Evolutionary conservation across 2,888 invertebrate species (phyloP).

Genomic region (Sturmia bella): DNA sequence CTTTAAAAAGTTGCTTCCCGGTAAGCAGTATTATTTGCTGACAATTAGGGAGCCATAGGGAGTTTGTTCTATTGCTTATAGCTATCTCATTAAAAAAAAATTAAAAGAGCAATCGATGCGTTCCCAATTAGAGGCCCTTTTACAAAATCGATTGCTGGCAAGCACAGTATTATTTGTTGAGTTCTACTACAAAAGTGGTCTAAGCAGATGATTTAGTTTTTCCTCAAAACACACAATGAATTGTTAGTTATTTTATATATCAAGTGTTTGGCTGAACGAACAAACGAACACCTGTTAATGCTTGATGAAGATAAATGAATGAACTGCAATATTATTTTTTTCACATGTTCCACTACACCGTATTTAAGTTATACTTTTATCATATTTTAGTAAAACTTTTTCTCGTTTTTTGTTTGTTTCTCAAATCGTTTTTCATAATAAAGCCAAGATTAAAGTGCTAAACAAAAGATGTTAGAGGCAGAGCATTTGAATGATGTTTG

Average conservation of each 20-base stretch:
- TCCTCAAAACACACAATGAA: too few species aligned
- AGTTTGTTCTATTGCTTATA: too few species aligned
- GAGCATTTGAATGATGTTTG: constrained; percentile 30
- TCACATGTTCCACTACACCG: constrained; percentile 33
- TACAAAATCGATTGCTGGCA: too few species aligned
- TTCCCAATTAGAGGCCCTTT: too few species aligned
- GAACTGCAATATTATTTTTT: constrained; percentile 36
- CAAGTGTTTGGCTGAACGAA: constrained; percentile 47
- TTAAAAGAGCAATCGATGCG: too few species aligned
- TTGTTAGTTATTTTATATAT: constrained; percentile 6
- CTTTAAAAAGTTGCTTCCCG: too few species aligned
- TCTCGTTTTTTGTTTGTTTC: not conserved
- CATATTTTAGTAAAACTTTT: not conserved
- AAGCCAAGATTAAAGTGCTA: constrained; percentile 30
- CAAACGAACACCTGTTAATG: constrained; percentile 64
- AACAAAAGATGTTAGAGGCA: constrained; percentile 28
- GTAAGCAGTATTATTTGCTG: too few species aligned
- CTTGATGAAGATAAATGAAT: constrained; percentile 68
- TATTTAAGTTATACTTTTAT: constrained; percentile 18
- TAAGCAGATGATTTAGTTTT: too few species aligned
- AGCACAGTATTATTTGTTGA: too few species aligned
- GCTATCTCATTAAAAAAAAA: too few species aligned
- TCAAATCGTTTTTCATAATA: constrained; percentile 19
- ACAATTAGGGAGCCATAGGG: too few species aligned
- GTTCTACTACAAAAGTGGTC: too few species aligned